These are phyloP conservation scores for Oreohelix idahoensis DNA, from an alignment of 1,140 invertebrate genomes.

Conservation along the genomic window DNA sequence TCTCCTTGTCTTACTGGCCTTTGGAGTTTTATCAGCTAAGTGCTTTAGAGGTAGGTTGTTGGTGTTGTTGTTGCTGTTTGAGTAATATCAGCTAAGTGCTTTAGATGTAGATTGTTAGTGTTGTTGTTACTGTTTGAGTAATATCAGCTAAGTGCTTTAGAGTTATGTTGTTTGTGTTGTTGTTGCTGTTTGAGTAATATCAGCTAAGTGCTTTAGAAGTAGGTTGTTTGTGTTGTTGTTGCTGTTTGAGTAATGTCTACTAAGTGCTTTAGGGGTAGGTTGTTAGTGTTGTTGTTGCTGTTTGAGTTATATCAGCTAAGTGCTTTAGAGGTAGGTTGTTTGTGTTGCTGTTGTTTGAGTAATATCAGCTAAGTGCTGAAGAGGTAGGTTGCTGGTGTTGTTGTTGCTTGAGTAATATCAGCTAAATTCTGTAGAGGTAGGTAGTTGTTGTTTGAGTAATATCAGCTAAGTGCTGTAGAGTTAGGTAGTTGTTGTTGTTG, in stretches of 20 bases:
- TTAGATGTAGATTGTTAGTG: no score
- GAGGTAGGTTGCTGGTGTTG: no score
- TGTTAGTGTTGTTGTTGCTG: constrained; percentile 43
- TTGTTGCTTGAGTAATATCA: constrained; percentile 63
- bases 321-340: constrained; percentile 46
- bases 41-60: constrained; percentile 46
- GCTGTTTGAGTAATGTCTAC: not conserved
- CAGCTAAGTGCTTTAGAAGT: constrained; percentile 58
- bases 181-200: constrained; percentile 57
- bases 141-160: constrained; percentile 60
- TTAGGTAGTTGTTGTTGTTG: not conserved
- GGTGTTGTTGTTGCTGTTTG: not conserved
- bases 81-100: no score
- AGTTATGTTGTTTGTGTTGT: constrained; percentile 28
- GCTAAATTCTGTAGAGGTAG: constrained; percentile 53
- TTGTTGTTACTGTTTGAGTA: constrained; percentile 55
- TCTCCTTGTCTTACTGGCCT: constrained; percentile 70
- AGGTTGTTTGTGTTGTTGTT: not conserved
- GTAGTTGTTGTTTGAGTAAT: constrained; percentile 55
- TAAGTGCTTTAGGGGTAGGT: not conserved
- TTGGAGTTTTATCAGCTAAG: constrained; percentile 66
- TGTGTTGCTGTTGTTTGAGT: not conserved
- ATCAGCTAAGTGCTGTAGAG: constrained; percentile 59
- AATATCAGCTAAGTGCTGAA: no score
- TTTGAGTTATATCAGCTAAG: constrained; percentile 66